A percentile compares a stretch with the other conserved stretches of the same genome.
Conservation (phyloP, 1,140 invertebrate species). For the Epicauta chinensis region DNA sequence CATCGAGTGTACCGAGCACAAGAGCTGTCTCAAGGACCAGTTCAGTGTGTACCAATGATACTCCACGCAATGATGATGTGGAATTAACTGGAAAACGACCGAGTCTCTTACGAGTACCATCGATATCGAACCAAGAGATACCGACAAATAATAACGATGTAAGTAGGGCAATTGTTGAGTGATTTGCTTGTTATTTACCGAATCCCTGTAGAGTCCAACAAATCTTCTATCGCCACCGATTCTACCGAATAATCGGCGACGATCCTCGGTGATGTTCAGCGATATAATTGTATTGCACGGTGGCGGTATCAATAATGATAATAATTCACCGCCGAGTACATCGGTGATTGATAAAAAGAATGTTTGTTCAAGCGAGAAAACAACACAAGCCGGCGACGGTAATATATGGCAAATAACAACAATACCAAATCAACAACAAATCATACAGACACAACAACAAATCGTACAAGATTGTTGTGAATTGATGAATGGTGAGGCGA, state of each 20-base stretch:
- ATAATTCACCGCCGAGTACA: slow-evolving; percentile 26
- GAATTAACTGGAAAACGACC: slow-evolving; percentile 38
- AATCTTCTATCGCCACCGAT: slow-evolving; percentile 58
- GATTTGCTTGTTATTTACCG: neutral
- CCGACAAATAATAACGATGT: slow-evolving; percentile 36
- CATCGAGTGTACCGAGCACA: slow-evolving; percentile 32
- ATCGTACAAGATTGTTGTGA: slow-evolving; percentile 45
- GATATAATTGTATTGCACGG: slow-evolving; percentile 75
- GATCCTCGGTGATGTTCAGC: slow-evolving; percentile 83
- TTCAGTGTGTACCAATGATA: slow-evolving; percentile 36
- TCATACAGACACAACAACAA: slow-evolving; percentile 35
- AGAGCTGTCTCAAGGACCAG: slow-evolving; percentile 41
- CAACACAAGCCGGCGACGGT: slow-evolving; percentile 74
- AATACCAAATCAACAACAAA: slow-evolving; percentile 38
- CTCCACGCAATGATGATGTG: slow-evolving; percentile 25
- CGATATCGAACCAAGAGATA: slow-evolving; percentile 44
- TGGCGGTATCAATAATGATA: slow-evolving; percentile 49
- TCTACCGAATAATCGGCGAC: slow-evolving; percentile 46
- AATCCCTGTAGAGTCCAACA: slow-evolving; percentile 32
- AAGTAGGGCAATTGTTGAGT: slow-evolving; percentile 8
- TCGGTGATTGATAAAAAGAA: slow-evolving; percentile 51
- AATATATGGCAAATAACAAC: slow-evolving; percentile 55
- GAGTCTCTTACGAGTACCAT: slow-evolving; percentile 49
- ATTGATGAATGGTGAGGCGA: slow-evolving; percentile 51
- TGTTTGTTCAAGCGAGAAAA: slow-evolving; percentile 79